phyloP scores from a whole-genome alignment of 2,888 invertebrate species.

The Drosophila picticornis region DNA sequence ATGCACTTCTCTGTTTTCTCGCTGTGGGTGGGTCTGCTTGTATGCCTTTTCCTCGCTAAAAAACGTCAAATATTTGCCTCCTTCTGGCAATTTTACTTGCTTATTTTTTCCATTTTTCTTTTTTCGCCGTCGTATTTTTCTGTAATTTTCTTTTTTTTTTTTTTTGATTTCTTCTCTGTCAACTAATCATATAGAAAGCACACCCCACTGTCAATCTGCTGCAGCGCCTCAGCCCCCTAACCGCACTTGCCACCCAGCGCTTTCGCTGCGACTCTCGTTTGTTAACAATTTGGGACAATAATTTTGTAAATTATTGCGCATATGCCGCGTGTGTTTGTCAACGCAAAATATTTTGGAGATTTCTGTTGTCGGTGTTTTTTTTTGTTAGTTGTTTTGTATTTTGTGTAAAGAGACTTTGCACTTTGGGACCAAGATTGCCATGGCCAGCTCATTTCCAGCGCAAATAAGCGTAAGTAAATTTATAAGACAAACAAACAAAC shows the following conservation, averaged over 20 bases:
- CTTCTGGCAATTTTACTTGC: slow-evolving; percentile 42
- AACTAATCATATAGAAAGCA: slow-evolving; percentile 78
- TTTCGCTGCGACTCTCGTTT: slow-evolving; percentile 2
- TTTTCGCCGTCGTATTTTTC: slow-evolving; percentile 1
- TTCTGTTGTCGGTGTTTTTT: slow-evolving; percentile 25
- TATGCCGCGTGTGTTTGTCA: slow-evolving; percentile 71
- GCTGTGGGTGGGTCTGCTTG: background rate
- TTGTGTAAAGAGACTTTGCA: slow-evolving; percentile 44
- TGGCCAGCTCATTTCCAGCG: slow-evolving; percentile 70
- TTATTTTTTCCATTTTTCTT: slow-evolving; percentile 43
- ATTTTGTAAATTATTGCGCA: slow-evolving; percentile 76
- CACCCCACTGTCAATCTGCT: slow-evolving; percentile 33
- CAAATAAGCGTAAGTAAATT: slow-evolving; percentile 81
- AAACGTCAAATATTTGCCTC: slow-evolving; percentile 48
- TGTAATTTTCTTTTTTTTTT: slow-evolving; percentile 2
- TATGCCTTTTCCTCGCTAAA: background rate
- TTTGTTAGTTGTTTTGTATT: background rate
- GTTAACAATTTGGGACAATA: slow-evolving; percentile 62
- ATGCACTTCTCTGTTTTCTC: slow-evolving; percentile 25
- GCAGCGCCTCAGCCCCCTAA: background rate
- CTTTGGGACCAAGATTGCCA: slow-evolving; percentile 52
- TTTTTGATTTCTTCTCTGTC: slow-evolving; percentile 52
- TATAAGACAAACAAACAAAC: slow-evolving; percentile 78
- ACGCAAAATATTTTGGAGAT: slow-evolving; percentile 43
- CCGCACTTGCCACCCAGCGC: background rate